These are phyloP conservation scores for Mylabris sibirica DNA, from an alignment of 2,888 invertebrate genomes.

Conservation along the genomic window DNA sequence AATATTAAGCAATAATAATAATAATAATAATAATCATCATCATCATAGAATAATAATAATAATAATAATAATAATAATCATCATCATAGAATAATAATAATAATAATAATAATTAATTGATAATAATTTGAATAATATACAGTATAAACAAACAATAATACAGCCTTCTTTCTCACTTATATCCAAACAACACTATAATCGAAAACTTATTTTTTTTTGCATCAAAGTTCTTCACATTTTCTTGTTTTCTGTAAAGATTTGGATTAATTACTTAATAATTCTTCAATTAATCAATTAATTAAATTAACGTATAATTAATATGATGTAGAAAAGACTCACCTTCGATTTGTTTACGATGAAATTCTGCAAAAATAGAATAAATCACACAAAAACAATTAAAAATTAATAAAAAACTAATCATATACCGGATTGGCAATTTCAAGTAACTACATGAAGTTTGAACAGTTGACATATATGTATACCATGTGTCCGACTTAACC, in stretches of 20 bases:
- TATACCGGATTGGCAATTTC: constrained; percentile 36
- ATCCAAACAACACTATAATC: constrained; percentile 38
- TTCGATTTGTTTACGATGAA: constrained; percentile 51
- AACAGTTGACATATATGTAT: too few relatives aligned
- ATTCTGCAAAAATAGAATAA: constrained; percentile 41
- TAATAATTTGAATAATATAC: constrained; percentile 49
- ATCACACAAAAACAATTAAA: constrained; percentile 33
- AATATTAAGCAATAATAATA: constrained; percentile 18
- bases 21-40: not conserved
- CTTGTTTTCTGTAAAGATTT: constrained; percentile 50
- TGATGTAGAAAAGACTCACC: constrained; percentile 43
- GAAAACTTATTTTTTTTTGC: not conserved
- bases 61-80: not conserved
- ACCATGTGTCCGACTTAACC: too few relatives aligned
- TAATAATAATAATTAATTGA: constrained; percentile 21
- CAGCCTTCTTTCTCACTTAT: constrained; percentile 59
- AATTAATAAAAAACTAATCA: constrained; percentile 34
- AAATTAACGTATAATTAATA: not conserved
- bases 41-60: constrained; percentile 2
- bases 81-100: constrained; percentile 1
- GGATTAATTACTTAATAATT: not conserved
- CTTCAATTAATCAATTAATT: constrained; percentile 1
- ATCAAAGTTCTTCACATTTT: constrained; percentile 45
- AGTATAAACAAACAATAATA: constrained; percentile 59
- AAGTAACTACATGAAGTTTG: too few relatives aligned